Conservation (phyloP, 2,797 vertebrate genomes). For the Epinephelus malabaricus region DNA sequence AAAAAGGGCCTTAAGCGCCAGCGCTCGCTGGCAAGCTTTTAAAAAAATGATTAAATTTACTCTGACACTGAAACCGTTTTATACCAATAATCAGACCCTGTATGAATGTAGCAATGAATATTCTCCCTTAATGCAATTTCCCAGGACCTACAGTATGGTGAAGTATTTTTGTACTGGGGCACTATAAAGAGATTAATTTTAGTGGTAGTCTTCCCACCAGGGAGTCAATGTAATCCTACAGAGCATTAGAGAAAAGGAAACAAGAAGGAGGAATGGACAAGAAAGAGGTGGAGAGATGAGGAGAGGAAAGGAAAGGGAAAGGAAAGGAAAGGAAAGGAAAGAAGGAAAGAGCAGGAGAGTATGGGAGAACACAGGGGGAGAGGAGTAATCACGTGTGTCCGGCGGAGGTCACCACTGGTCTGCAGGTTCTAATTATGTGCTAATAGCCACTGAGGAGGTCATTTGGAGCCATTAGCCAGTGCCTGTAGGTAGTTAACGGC, state of each 20-base stretch:
- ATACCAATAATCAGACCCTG: slow-evolving; percentile 43
- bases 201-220: slow-evolving; percentile 67
- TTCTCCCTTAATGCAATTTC: slow-evolving; percentile 61
- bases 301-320: slow-evolving; percentile 19
- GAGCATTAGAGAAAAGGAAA: slow-evolving; percentile 66
- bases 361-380: slow-evolving; percentile 66
- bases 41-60: slow-evolving; percentile 46
- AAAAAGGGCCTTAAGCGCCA: slow-evolving; percentile 48
- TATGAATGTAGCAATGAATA: slow-evolving; percentile 51
- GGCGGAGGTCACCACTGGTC: slow-evolving; percentile 89
- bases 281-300: slow-evolving; percentile 32
- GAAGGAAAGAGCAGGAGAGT: slow-evolving; percentile 56
- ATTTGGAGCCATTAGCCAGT: slow-evolving; percentile 91
- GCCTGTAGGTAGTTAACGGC: slow-evolving; percentile 92
- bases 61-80: slow-evolving; percentile 52
- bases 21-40: slow-evolving; percentile 42
- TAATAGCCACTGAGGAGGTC: slow-evolving; percentile 92
- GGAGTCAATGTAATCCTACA: slow-evolving; percentile 72
- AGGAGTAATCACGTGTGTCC: slow-evolving; percentile 87
- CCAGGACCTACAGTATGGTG: slow-evolving; percentile 42
- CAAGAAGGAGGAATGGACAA: slow-evolving; percentile 46
- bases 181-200: slow-evolving; percentile 78
- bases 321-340: slow-evolving; percentile 28
- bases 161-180: slow-evolving; percentile 66
- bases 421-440: slow-evolving; percentile 92